A percentile compares a stretch with the other conserved stretches of the same genome.
Conservation (phyloP, 2,113 vertebrate genomes). For the Acanthisitta chloris region DNA sequence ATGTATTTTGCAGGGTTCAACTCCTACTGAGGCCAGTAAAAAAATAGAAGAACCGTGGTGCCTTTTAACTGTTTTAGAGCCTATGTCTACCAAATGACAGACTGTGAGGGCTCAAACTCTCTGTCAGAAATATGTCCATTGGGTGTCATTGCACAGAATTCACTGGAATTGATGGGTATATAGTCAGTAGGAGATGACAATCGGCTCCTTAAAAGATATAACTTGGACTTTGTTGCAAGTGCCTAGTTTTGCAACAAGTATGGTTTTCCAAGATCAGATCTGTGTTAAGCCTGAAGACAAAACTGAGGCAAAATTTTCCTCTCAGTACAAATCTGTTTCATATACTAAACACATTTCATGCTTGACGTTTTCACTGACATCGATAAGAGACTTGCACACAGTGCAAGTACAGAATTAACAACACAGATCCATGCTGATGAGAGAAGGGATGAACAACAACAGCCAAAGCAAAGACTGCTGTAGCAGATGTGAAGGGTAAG, state of each 20-base stretch:
- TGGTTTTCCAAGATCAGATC: not conserved
- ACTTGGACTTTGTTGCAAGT: not conserved
- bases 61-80: not conserved
- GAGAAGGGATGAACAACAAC: not conserved
- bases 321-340: not conserved
- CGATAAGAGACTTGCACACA: not conserved
- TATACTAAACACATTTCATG: slow-evolving; percentile 3
- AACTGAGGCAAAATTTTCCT: not conserved
- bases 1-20: not conserved
- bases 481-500: not conserved
- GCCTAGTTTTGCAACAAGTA: not conserved
- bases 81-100: not conserved
- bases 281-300: not conserved
- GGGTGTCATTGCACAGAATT: not conserved
- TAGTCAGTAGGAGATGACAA: not conserved
- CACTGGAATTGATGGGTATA: not conserved
- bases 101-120: not conserved
- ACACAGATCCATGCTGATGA: not conserved
- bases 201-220: not conserved
- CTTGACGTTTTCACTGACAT: slow-evolving; percentile 48
- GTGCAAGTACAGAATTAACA: not conserved
- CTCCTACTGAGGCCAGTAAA: not conserved
- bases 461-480: not conserved
- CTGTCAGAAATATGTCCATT: not conserved
- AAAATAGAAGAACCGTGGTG: not conserved